A percentile compares a stretch with the other conserved stretches of the same genome.
These are phyloP conservation scores for Ceramica pisi DNA, from an alignment of 2,888 invertebrate species.

Conservation along the genomic window DNA sequence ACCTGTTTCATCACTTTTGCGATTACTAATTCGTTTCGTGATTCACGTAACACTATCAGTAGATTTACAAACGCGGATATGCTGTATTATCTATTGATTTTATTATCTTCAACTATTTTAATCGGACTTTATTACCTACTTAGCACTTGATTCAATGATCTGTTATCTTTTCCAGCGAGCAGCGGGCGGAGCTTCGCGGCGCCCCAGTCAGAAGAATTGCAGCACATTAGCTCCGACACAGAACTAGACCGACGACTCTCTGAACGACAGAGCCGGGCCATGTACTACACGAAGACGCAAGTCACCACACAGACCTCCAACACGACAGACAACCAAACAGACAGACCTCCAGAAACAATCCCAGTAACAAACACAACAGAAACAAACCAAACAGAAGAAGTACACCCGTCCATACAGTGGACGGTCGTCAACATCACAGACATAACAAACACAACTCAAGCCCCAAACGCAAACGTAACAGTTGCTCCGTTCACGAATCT, in stretches of 20 bases:
- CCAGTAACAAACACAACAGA: conserved; percentile 62
- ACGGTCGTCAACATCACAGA: conserved; percentile 73
- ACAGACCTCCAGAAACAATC: conserved; percentile 51
- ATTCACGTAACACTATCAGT: conserved; percentile 29
- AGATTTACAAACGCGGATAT: conserved; percentile 8
- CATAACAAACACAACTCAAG: conserved; percentile 46
- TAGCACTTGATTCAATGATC: conserved; percentile 30
- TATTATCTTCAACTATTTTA: conserved; percentile 14
- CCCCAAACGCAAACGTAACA: conserved; percentile 68
- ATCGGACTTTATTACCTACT: not conserved
- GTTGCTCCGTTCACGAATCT: conserved; percentile 69
- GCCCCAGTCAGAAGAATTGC: conserved; percentile 83
- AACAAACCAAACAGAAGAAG: conserved; percentile 68
- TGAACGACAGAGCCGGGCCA: conserved; percentile 82
- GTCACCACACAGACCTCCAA: conserved; percentile 71
- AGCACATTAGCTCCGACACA: conserved; percentile 75
- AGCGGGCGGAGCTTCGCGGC: conserved; percentile 77
- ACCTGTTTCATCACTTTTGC: conserved; percentile 34
- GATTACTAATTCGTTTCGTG: conserved; percentile 15
- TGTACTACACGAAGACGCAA: conserved; percentile 84
- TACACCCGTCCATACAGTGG: conserved; percentile 79
- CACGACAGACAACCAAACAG: conserved; percentile 71
- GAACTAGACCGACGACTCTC: conserved; percentile 72
- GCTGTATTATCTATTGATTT: conserved; percentile 50
- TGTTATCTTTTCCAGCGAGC: conserved; percentile 79